Percentiles rank a stretch among this genome's conserved stretches.
Evolutionary conservation across 2,797 vertebrate genomes (phyloP).

Genomic region (Lepidocolaptes lacrymiger): DNA sequence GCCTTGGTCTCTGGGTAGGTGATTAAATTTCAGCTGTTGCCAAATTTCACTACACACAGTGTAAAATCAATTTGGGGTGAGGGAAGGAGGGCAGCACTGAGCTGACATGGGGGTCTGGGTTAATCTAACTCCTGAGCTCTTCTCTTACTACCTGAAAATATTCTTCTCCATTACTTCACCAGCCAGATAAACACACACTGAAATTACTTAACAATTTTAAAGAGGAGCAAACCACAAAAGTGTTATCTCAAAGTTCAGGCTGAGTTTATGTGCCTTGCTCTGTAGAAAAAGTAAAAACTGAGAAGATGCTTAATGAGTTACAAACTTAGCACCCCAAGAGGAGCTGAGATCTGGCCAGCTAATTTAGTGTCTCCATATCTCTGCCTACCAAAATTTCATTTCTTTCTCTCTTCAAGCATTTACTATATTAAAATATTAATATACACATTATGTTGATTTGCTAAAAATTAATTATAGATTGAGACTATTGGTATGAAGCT

Average conservation of each 20-base stretch:
- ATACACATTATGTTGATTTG: neutral
- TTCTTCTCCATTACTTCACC: neutral
- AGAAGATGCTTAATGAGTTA: neutral
- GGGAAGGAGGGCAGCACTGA: neutral
- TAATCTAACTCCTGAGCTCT: neutral
- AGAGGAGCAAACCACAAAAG: neutral
- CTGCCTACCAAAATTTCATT: neutral
- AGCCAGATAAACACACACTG: neutral
- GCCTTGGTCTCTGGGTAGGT: neutral
- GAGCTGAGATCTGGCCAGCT: neutral
- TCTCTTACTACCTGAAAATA: neutral
- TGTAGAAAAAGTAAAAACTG: neutral
- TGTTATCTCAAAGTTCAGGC: neutral
- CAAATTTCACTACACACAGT: neutral
- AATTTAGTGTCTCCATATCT: neutral
- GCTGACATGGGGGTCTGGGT: neutral
- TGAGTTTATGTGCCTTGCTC: neutral
- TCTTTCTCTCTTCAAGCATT: neutral
- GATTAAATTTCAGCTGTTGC: neutral
- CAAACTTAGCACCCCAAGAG: neutral
- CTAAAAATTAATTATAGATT: neutral
- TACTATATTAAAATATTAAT: constrained; percentile 14
- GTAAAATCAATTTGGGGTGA: neutral
- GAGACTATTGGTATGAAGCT: neutral
- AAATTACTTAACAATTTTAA: neutral